Evolutionary conservation across 2,888 invertebrate genomes (phyloP).

Genomic region (Drosophila longiperda): DNA sequence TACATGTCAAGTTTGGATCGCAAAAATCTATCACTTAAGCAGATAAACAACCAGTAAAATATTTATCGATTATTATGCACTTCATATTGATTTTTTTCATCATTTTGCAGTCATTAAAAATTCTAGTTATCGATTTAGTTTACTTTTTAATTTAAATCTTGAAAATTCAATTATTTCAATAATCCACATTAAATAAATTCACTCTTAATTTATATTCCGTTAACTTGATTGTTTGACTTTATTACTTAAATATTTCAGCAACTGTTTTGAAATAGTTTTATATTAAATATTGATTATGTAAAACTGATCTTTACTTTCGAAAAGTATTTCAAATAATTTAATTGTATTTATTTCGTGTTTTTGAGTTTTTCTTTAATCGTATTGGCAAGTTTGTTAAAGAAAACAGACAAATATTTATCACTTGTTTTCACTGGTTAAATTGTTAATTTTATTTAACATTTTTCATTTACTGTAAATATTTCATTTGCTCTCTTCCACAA

Average conservation of each 20-base stretch:
- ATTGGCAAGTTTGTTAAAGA: not conserved
- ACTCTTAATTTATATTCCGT: accelerated
- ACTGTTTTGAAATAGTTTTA: not conserved
- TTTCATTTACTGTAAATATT: not conserved
- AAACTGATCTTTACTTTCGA: not conserved
- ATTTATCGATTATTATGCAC: not conserved
- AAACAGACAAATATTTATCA: not conserved
- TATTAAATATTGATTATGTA: not conserved
- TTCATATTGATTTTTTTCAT: not conserved
- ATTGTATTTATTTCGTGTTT: not conserved
- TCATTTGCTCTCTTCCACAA: not conserved
- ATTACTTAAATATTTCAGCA: not conserved
- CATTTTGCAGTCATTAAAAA: not conserved
- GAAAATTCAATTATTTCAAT: not conserved
- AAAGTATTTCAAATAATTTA: not conserved
- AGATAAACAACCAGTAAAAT: not conserved
- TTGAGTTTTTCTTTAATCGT: not conserved
- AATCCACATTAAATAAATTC: not conserved
- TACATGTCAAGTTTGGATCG: not conserved
- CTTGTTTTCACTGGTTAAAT: not conserved
- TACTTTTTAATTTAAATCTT: no score
- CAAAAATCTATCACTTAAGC: not conserved
- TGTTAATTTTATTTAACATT: conserved; percentile 1
- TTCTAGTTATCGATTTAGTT: not conserved
- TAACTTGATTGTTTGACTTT: not conserved